Percentiles rank a stretch among this genome's conserved stretches.
phyloP scores from a whole-genome alignment of 2,113 vertebrate species.

The Cyanoramphus novaezelandiae region DNA sequence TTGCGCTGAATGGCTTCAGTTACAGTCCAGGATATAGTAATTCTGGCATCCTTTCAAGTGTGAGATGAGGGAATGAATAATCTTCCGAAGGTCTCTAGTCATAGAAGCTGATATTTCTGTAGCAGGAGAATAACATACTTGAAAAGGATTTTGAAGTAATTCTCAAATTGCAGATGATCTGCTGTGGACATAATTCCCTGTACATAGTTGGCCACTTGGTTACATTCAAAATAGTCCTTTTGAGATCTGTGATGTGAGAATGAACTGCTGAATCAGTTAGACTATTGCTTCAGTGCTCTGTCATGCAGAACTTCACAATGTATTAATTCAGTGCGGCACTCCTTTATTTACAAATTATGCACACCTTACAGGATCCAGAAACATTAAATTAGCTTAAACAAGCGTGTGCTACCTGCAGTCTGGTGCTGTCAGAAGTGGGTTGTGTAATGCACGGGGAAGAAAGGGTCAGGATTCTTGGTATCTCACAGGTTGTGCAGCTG shows the following conservation, averaged over 20 bases:
- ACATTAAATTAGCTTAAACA: neutral
- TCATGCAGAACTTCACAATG: neutral
- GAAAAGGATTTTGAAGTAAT: neutral
- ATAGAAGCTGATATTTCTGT: neutral
- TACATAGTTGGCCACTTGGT: neutral
- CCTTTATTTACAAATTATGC: neutral
- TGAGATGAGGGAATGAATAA: neutral
- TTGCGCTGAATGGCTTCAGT: neutral
- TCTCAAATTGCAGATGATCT: neutral
- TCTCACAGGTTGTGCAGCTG: neutral
- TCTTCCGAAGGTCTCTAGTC: neutral
- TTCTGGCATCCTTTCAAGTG: neutral
- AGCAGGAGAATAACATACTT: neutral
- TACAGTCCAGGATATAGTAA: neutral
- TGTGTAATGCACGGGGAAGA: neutral
- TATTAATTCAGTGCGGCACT: neutral
- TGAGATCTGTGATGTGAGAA: neutral
- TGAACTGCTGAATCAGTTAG: neutral
- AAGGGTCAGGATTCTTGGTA: neutral
- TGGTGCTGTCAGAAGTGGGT: neutral
- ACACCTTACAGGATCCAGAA: neutral
- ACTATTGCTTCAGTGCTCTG: neutral
- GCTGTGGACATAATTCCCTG: neutral
- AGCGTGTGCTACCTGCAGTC: fast-evolving
- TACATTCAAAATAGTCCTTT: neutral